These are phyloP conservation scores for Rhamnusium bicolor DNA, from an alignment of 2,888 invertebrate genomes.

Conservation along the genomic window DNA sequence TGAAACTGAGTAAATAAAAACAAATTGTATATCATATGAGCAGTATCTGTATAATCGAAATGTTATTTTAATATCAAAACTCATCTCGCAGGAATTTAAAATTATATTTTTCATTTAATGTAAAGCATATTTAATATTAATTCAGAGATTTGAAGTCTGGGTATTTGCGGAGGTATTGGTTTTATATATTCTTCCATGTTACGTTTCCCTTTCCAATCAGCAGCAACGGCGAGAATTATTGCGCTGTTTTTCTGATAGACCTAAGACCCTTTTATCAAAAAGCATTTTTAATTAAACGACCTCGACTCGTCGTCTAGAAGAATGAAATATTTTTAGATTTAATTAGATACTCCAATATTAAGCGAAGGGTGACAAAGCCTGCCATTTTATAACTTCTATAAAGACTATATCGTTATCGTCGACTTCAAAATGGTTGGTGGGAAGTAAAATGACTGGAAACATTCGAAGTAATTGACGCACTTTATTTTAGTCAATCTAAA, in stretches of 20 bases:
- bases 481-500: neutral
- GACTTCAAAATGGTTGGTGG: constrained; percentile 41
- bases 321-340: constrained; percentile 41
- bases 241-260: constrained; percentile 18
- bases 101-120: too few species aligned
- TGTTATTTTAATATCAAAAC: too few species aligned
- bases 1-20: too few species aligned
- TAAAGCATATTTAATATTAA: neutral
- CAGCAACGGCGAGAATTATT: constrained; percentile 5
- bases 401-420: constrained; percentile 28
- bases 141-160: neutral
- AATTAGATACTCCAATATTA: constrained; percentile 39
- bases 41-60: too few species aligned
- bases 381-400: constrained; percentile 41
- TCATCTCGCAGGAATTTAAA: too few species aligned
- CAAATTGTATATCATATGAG: too few species aligned
- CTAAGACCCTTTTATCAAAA: constrained; percentile 34
- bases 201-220: constrained; percentile 20
- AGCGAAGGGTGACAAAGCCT: constrained; percentile 40
- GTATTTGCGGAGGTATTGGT: constrained; percentile 3
- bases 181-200: neutral
- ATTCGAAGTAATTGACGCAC: constrained; percentile 18
- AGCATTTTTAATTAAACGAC: constrained; percentile 33
- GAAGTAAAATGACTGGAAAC: constrained; percentile 9
- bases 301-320: constrained; percentile 25